A percentile compares a stretch with the other conserved stretches of the same genome.
Evolutionary conservation across 2,113 vertebrate species (phyloP).

Genomic region (Brachionichthys hirsutus): DNA sequence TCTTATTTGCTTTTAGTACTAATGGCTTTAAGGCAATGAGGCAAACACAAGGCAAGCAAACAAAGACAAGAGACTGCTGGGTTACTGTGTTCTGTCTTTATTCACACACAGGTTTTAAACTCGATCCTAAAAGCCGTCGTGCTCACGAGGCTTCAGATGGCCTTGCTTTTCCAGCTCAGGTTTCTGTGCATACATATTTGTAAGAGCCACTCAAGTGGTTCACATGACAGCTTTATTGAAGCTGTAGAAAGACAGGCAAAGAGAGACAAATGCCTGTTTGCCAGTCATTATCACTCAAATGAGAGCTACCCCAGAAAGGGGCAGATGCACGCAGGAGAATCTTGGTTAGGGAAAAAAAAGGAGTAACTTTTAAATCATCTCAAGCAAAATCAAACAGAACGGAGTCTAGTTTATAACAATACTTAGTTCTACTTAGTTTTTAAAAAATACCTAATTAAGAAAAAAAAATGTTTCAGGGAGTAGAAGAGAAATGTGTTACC

Average conservation of each 20-base stretch:
- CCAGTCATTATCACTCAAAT: conserved; percentile 54
- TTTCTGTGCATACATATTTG: conserved; percentile 47
- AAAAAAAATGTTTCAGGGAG: conserved; percentile 8
- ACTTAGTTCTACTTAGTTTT: too few species aligned
- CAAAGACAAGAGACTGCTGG: conserved; percentile 1
- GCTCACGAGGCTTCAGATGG: conserved; percentile 19
- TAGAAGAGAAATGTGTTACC: conserved; percentile 16
- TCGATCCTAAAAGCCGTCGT: conserved; percentile 41
- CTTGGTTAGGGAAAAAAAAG: neutral
- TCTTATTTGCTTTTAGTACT: neutral
- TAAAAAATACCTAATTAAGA: neutral
- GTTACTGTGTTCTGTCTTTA: conserved; percentile 13
- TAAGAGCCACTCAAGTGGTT: conserved; percentile 54
- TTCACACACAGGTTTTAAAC: conserved; percentile 40
- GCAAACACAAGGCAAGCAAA: conserved; percentile 6
- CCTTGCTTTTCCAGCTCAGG: conserved; percentile 42
- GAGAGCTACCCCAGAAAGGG: conserved; percentile 36
- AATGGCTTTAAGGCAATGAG: conserved; percentile 32
- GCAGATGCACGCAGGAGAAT: conserved; percentile 7
- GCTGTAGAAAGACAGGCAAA: conserved; percentile 42
- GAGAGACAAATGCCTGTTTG: conserved; percentile 35
- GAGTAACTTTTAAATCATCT: neutral
- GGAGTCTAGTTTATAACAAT: too few species aligned
- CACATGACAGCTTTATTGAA: conserved; percentile 57
- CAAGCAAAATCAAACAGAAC: conserved; percentile 21